Conservation (phyloP, 53 echinoderm and acorn worm species). For the Crossaster papposus region DNA sequence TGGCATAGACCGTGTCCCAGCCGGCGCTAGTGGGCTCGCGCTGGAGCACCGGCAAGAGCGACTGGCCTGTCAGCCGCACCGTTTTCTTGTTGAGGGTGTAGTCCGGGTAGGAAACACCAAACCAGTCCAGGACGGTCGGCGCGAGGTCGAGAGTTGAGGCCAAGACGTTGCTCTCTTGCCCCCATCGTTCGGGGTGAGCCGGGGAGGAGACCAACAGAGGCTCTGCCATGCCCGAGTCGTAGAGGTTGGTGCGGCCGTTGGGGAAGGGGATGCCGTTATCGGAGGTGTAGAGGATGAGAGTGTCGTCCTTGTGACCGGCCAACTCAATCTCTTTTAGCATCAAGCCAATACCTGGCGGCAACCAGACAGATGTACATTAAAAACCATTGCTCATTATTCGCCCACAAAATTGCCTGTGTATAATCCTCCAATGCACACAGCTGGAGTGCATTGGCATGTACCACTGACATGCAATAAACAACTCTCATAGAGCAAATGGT, state of each 20-base stretch:
- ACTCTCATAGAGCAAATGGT: too few relatives aligned
- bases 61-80: slow-evolving; percentile 77
- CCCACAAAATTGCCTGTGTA: too few relatives aligned
- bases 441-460: too few relatives aligned
- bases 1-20: slow-evolving; percentile 76
- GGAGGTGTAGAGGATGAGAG: slow-evolving; percentile 87
- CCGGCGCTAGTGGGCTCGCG: slow-evolving; percentile 75
- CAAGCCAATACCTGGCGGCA: slow-evolving; percentile 86
- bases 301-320: slow-evolving; percentile 82
- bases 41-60: slow-evolving; percentile 79
- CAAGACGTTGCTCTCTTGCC: slow-evolving; percentile 78
- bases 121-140: slow-evolving; percentile 93
- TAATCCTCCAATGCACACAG: too few relatives aligned
- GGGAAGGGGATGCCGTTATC: slow-evolving; percentile 99
- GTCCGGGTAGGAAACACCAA: slow-evolving; percentile 68
- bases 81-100: slow-evolving; percentile 66
- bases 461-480: too few relatives aligned
- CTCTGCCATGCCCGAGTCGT: slow-evolving; percentile 89
- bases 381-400: too few relatives aligned
- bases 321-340: slow-evolving; percentile 81
- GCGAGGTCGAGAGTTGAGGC: slow-evolving; percentile 75
- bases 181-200: slow-evolving; percentile 68
- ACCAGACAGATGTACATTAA: background rate
- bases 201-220: slow-evolving; percentile 92
- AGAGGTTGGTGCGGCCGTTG: slow-evolving; percentile 93